Conservation (phyloP, 2,797 vertebrate genomes). For the Lepilemur septentrionalis region DNA sequence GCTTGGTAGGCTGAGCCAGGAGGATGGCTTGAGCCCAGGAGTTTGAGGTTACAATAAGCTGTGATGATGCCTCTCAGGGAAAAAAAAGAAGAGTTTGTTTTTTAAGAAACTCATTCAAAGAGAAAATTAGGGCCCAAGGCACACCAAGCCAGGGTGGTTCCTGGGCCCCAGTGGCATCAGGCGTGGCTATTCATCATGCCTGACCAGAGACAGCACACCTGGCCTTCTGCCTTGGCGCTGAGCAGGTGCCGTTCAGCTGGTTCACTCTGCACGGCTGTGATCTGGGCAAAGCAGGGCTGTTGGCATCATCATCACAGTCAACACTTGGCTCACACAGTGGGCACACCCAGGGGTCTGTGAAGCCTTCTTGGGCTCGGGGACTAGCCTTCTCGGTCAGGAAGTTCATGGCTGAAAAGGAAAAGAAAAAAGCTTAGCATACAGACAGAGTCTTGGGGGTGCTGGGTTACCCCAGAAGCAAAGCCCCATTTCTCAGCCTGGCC, state of each 20-base stretch:
- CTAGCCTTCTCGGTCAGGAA: not conserved
- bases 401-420: not conserved
- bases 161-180: not conserved
- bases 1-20: not conserved
- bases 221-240: accelerated
- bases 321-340: not conserved
- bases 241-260: not conserved
- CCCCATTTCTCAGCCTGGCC: not conserved
- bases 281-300: not conserved
- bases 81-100: not conserved
- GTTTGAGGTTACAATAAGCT: not conserved
- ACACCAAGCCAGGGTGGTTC: not conserved
- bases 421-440: not conserved
- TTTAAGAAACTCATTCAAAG: not conserved
- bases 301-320: not conserved
- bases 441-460: not conserved
- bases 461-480: not conserved
- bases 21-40: not conserved
- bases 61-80: not conserved
- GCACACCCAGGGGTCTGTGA: not conserved
- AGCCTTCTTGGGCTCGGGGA: not conserved
- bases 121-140: not conserved
- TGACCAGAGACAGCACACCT: not conserved
- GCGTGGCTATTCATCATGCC: not conserved
- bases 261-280: not conserved